Evolutionary conservation across 2,113 vertebrate species (phyloP), one percentile per base, ranked within the genome.

Genomic region (Uropsilus gracilis): DNA sequence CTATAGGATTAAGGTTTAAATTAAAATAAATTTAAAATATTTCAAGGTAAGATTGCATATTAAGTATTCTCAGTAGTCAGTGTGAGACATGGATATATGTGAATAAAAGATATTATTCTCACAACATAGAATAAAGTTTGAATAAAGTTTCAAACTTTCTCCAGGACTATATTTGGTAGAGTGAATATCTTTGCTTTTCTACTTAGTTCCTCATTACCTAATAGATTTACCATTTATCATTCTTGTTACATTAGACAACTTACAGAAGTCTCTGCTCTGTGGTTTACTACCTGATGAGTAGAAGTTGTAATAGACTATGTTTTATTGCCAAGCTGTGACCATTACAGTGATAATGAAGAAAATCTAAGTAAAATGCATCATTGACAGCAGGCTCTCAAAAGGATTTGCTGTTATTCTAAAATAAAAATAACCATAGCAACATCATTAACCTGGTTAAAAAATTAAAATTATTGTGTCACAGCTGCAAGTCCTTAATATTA

Each of bases 21-120:
- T 91, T 44, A 75, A 95, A 93, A 64, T 83, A 73, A 93, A 91
- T 86, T 55, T 89, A 63, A 84, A 71, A 93, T 91, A 32, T 69
- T 89, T 72, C 69, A 66, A 66, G 28, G 46, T 68, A 89, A 90
- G 84, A 86, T 92, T 39, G 86, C 8, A 93, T 69, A 72, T 22
- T 83, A 89, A 81, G 17, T 26, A 82, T 86, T 95, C 22, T n/a
- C 66, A 28, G 59, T 86, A 48, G 82, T 93, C n/a, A 44, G 46
- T 59, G 68, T 44, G 59, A 75, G 50, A 42, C 81, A 39, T 84
- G 57, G 50, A 44, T 83, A 26, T 84, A 69, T 95, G 42, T 94
- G 20, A 78, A 72, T 30, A 50, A 91, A 37, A 94, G 46, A 71
- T 22, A 88, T 85, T 69, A 48, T 76, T 39, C 50, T 22, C 17